Percentiles rank a stretch among this genome's conserved stretches.
phyloP scores from a whole-genome alignment of 2,797 vertebrate species.

The Xiphophorus birchmanni region DNA sequence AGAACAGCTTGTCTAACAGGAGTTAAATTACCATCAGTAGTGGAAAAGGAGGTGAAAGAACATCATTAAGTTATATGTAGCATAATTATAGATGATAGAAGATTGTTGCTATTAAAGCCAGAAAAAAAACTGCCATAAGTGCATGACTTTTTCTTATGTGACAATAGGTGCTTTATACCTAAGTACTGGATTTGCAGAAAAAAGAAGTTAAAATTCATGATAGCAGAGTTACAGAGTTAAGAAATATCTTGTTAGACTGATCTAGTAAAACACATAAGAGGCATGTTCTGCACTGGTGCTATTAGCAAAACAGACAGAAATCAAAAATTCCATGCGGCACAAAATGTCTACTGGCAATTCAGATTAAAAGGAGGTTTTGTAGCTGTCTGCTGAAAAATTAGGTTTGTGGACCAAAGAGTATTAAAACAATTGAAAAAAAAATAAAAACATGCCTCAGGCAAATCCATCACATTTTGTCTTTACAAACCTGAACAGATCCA shows the following conservation, averaged over 20 bases:
- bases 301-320: background rate
- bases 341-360: background rate
- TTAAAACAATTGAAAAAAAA: background rate
- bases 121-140: background rate
- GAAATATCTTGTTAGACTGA: background rate
- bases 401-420: background rate
- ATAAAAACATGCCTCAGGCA: background rate
- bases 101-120: background rate
- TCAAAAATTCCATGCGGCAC: background rate
- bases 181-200: background rate
- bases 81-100: background rate
- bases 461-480: background rate
- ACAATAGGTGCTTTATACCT: background rate
- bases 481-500: background rate
- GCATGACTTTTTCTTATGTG: background rate
- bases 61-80: constrained; percentile 3
- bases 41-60: background rate
- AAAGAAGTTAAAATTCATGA: background rate
- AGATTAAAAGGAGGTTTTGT: background rate
- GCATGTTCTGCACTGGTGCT: background rate
- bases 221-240: background rate
- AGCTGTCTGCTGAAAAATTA: background rate
- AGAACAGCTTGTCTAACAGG: background rate
- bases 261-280: background rate
- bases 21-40: constrained; percentile 26